phyloP scores from a whole-genome alignment of 2,797 vertebrate genomes.

The Siniperca scherzeri region DNA sequence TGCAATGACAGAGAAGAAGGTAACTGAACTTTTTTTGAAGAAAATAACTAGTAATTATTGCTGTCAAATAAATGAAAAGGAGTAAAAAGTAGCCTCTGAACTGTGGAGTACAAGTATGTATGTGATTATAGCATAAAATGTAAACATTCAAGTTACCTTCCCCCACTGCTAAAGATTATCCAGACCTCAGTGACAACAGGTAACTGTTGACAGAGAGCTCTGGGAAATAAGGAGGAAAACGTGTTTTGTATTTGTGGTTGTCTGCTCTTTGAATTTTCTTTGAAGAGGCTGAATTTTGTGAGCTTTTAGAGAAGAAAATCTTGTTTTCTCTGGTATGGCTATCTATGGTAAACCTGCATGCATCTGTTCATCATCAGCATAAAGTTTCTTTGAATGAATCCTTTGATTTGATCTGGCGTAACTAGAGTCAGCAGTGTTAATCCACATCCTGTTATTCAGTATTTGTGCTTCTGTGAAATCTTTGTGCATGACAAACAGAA shows the following conservation, averaged over 20 bases:
- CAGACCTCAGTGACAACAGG: background rate
- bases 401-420: background rate
- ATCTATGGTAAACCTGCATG: background rate
- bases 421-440: background rate
- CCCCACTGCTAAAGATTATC: background rate
- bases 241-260: background rate
- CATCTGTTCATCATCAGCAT: background rate
- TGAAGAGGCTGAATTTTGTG: background rate
- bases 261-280: background rate
- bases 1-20: no score
- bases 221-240: background rate
- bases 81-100: slow-evolving; percentile 5
- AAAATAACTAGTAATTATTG: background rate
- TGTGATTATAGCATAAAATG: background rate
- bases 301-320: background rate
- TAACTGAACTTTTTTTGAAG: no score
- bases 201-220: background rate
- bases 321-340: background rate
- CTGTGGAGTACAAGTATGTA: background rate
- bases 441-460: slow-evolving; percentile 57
- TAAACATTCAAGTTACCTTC: background rate
- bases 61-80: background rate
- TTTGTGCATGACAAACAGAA: background rate
- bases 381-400: background rate
- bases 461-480: slow-evolving; percentile 11